phyloP scores from a whole-genome alignment of 2,888 invertebrate species.

The Schizaphis graminum region DNA sequence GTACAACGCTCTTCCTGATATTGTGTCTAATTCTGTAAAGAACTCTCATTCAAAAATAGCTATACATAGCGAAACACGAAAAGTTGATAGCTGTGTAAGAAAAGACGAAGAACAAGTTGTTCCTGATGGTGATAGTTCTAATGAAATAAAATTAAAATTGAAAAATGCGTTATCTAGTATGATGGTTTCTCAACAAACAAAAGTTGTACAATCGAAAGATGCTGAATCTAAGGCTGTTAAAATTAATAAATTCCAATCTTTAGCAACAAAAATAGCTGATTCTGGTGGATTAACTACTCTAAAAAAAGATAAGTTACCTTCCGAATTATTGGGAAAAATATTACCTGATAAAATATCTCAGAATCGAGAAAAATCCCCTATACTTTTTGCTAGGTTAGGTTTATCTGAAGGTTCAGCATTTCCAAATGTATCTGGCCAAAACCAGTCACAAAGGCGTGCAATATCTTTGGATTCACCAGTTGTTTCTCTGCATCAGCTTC shows the following conservation, averaged over 20 bases:
- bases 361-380: constrained; percentile 77
- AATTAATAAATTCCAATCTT: constrained; percentile 41
- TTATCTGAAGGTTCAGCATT: constrained; percentile 87
- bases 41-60: constrained; percentile 1
- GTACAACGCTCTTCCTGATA: constrained; percentile 33
- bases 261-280: constrained; percentile 38
- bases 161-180: constrained; percentile 53
- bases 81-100: neutral
- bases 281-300: neutral
- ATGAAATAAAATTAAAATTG: constrained; percentile 35
- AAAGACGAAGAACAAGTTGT: constrained; percentile 57
- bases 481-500: constrained; percentile 83
- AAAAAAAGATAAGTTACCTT: constrained; percentile 30
- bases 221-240: constrained; percentile 29
- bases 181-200: constrained; percentile 15
- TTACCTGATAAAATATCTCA: constrained; percentile 52
- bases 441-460: constrained; percentile 83
- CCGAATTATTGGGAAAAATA: constrained; percentile 45
- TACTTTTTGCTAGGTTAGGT: constrained; percentile 84
- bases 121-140: constrained; percentile 4
- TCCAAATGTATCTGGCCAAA: constrained; percentile 78
- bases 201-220: neutral
- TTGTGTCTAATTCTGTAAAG: constrained; percentile 57
- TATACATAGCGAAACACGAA: neutral
- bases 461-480: constrained; percentile 89